phyloP scores from a whole-genome alignment of 2,888 invertebrate genomes.

The Pherbina coryleti region DNA sequence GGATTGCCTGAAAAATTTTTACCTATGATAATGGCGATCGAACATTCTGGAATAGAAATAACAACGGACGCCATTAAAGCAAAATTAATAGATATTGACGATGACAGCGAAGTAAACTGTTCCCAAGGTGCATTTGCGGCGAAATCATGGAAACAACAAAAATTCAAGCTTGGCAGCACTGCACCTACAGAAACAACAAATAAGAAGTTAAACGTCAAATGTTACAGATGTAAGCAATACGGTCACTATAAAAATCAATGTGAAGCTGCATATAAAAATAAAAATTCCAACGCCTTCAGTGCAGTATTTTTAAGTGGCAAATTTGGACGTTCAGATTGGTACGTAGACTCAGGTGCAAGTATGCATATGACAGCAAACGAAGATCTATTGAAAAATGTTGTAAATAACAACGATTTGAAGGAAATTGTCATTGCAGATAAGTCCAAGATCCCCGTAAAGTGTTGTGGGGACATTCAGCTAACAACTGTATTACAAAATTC shows the following conservation, averaged over 20 bases:
- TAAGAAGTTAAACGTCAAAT: too few relatives aligned
- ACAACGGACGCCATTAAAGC: slow-evolving; percentile 34
- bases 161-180: too few relatives aligned
- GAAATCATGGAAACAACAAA: too few relatives aligned
- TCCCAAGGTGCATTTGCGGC: too few relatives aligned
- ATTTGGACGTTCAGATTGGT: slow-evolving; percentile 52
- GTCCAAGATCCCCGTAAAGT: slow-evolving; percentile 6
- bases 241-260: neutral
- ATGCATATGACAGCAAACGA: slow-evolving; percentile 47
- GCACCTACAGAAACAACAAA: too few relatives aligned
- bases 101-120: too few relatives aligned
- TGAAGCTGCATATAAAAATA: neutral
- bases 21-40: slow-evolving; percentile 47
- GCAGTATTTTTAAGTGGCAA: slow-evolving; percentile 43
- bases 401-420: slow-evolving; percentile 41
- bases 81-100: slow-evolving; percentile 20
- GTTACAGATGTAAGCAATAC: too few relatives aligned
- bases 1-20: slow-evolving; percentile 42
- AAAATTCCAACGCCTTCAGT: slow-evolving; percentile 49
- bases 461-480: neutral
- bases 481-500: neutral
- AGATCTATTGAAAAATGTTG: slow-evolving; percentile 27
- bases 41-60: slow-evolving; percentile 42
- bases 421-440: slow-evolving; percentile 24
- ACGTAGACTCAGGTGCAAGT: slow-evolving; percentile 55